Evolutionary conservation across 2,888 invertebrate species (phyloP).

Genomic region (Xanthia icteritia): DNA sequence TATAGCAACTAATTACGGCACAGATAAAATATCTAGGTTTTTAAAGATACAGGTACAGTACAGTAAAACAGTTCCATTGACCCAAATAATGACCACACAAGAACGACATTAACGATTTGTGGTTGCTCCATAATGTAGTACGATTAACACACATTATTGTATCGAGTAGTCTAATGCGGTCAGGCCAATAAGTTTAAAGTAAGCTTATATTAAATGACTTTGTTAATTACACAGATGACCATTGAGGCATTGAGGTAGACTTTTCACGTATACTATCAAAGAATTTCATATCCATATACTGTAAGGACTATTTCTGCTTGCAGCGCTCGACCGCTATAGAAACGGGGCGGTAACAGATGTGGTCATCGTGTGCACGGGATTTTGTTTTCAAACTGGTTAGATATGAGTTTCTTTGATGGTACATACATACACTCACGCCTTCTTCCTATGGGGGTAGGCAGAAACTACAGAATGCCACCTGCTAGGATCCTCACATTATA

Average conservation of each 20-base stretch:
- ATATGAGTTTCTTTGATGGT: too few relatives aligned
- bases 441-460: neutral
- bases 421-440: too few relatives aligned
- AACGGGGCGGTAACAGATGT: too few relatives aligned
- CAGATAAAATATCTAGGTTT: too few relatives aligned
- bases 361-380: too few relatives aligned
- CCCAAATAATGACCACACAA: slow-evolving; percentile 20
- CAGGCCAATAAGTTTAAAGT: neutral
- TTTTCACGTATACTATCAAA: too few relatives aligned
- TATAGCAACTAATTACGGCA: too few relatives aligned
- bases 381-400: too few relatives aligned
- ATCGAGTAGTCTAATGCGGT: slow-evolving; percentile 17
- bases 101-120: slow-evolving; percentile 21
- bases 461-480: neutral
- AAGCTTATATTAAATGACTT: neutral
- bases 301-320: too few relatives aligned
- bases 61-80: slow-evolving; percentile 4
- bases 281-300: too few relatives aligned
- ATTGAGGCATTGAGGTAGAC: too few relatives aligned
- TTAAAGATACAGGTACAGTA: neutral
- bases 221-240: neutral
- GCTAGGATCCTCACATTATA: neutral
- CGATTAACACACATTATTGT: slow-evolving; percentile 35
- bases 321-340: too few relatives aligned
- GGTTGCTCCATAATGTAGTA: neutral